Conservation (phyloP, 2,888 invertebrate genomes). For the Drosophila melanosoma region DNA sequence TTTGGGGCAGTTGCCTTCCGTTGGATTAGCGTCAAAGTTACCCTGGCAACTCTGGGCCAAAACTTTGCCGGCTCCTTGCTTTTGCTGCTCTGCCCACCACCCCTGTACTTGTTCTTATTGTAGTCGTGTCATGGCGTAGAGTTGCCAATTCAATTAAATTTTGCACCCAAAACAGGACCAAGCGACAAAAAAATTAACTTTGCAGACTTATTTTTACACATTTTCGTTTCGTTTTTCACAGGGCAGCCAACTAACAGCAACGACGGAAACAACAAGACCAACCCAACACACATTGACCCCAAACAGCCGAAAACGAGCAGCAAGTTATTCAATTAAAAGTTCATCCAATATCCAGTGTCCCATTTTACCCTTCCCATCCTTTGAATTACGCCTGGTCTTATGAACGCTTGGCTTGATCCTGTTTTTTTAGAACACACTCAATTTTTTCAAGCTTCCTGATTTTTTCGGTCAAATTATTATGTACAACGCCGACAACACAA, state of each 20-base stretch:
- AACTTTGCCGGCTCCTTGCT: slow-evolving; percentile 38
- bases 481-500: too few relatives aligned
- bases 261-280: slow-evolving; percentile 22
- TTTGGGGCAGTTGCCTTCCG: slow-evolving; percentile 24
- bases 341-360: slow-evolving; percentile 58
- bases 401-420: slow-evolving; percentile 16
- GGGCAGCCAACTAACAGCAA: slow-evolving; percentile 44
- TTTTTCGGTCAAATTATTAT: neutral
- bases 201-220: slow-evolving; percentile 62
- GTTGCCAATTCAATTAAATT: slow-evolving; percentile 73
- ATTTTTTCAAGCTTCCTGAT: slow-evolving; percentile 23
- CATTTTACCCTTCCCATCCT: neutral
- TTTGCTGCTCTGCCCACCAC: neutral
- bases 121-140: slow-evolving; percentile 39
- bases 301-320: slow-evolving; percentile 67
- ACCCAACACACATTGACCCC: slow-evolving; percentile 26
- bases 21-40: slow-evolving; percentile 20
- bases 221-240: slow-evolving; percentile 32
- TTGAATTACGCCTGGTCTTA: slow-evolving; percentile 9
- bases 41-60: slow-evolving; percentile 56
- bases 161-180: slow-evolving; percentile 39
- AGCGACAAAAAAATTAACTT: slow-evolving; percentile 62
- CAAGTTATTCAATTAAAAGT: slow-evolving; percentile 80
- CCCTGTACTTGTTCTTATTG: slow-evolving; percentile 7
- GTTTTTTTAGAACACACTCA: slow-evolving; percentile 3